Percentiles rank a stretch among this genome's conserved stretches.
These are phyloP conservation scores for Pipra filicauda DNA, from an alignment of 2,113 vertebrate species.

Conservation along the genomic window DNA sequence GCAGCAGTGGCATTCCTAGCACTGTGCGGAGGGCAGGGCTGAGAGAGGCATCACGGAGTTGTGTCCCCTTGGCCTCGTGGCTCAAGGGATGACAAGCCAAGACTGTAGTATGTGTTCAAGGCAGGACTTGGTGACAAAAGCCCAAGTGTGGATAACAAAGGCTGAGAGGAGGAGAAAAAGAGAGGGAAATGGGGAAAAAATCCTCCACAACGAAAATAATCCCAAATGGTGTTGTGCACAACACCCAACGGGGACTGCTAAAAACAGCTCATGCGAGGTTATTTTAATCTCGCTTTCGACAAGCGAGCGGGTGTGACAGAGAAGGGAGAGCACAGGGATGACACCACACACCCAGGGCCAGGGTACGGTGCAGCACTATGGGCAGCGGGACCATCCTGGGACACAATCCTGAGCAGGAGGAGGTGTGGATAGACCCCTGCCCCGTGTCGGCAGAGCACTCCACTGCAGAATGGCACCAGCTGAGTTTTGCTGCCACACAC, in stretches of 20 bases:
- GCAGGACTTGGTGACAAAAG: background rate
- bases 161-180: background rate
- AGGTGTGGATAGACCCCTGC: background rate
- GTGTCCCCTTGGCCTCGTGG: background rate
- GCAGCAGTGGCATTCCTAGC: background rate
- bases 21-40: accelerated
- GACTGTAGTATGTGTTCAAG: background rate
- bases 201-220: constrained; percentile 22
- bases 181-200: background rate
- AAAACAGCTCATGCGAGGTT: constrained; percentile 39
- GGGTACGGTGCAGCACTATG: accelerated
- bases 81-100: background rate
- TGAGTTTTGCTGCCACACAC: background rate
- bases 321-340: background rate
- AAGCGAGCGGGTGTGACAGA: background rate
- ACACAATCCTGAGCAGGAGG: background rate
- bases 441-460: accelerated
- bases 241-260: constrained; percentile 48
- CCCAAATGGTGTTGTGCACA: constrained; percentile 31
- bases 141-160: background rate
- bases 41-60: background rate
- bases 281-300: constrained; percentile 54
- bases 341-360: background rate
- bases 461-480: accelerated
- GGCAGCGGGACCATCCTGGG: background rate